Evolutionary conservation across 2,113 vertebrate genomes (phyloP).

Genomic region (Rostratula benghalensis): DNA sequence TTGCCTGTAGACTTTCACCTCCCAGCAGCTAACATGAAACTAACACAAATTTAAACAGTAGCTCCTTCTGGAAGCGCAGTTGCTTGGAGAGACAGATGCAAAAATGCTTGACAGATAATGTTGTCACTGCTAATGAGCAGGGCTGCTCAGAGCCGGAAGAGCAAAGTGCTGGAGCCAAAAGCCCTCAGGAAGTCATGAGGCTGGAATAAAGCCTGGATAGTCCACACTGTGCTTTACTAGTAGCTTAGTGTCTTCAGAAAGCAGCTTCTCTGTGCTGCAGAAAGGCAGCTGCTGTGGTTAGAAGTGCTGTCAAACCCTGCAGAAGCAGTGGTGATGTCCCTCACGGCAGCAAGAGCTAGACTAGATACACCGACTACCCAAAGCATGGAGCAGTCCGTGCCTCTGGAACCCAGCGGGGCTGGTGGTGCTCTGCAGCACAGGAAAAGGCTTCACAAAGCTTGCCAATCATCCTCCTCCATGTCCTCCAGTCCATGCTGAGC

Average conservation of each 20-base stretch:
- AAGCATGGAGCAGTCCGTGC: rapidly evolving
- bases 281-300: background rate
- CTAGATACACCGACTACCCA: rapidly evolving
- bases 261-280: background rate
- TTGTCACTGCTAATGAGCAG: background rate
- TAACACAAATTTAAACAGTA: background rate
- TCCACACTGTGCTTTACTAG: background rate
- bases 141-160: background rate
- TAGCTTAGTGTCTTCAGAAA: background rate
- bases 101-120: background rate
- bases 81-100: background rate
- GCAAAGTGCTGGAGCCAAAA: background rate
- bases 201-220: background rate
- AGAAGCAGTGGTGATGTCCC: background rate
- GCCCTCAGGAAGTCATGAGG: background rate
- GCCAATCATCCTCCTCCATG: background rate
- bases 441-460: background rate
- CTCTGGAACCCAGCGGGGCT: rapidly evolving
- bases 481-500: background rate
- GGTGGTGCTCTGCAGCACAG: rapidly evolving
- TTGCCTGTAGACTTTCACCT: background rate
- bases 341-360: rapidly evolving
- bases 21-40: background rate
- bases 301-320: background rate
- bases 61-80: background rate